Evolutionary conservation across 30 jellyfish, hydroid and myxozoan species (phyloP).

Genomic region (Aurelia aurita): DNA sequence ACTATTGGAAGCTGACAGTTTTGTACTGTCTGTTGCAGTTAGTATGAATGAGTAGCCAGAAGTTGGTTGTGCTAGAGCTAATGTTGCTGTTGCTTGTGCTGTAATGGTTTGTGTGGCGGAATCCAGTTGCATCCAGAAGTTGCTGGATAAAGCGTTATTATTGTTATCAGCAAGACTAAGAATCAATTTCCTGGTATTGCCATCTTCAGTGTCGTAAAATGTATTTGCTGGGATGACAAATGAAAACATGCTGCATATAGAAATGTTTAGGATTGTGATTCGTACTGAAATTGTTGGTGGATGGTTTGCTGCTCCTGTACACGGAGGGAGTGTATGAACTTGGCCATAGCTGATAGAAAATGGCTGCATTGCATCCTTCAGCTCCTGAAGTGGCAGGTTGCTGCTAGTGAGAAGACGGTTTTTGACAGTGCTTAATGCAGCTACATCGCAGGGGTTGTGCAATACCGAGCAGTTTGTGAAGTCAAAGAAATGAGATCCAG

Average conservation of each 20-base stretch:
- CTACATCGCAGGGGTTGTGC: slow-evolving; percentile 87
- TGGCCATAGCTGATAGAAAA: slow-evolving; percentile 50
- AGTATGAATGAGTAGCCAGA: slow-evolving; percentile 49
- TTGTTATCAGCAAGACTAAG: slow-evolving; percentile 20
- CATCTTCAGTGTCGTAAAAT: slow-evolving; percentile 90
- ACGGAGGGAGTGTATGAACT: slow-evolving; percentile 33
- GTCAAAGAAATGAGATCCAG: slow-evolving; percentile 30
- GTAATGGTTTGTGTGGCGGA: slow-evolving; percentile 57
- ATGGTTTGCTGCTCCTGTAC: slow-evolving; percentile 50
- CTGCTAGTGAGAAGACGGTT: slow-evolving; percentile 19
- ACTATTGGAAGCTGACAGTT: slow-evolving; percentile 72
- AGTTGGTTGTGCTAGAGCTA: slow-evolving; percentile 27
- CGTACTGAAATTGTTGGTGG: slow-evolving; percentile 61
- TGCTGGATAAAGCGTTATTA: slow-evolving; percentile 27
- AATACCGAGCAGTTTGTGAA: slow-evolving; percentile 87
- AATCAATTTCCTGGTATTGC: slow-evolving; percentile 76
- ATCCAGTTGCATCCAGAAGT: slow-evolving; percentile 68
- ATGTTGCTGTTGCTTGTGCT: slow-evolving; percentile 55
- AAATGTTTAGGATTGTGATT: slow-evolving; percentile 19
- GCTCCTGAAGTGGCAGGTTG: slow-evolving; percentile 26
- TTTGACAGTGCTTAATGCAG: slow-evolving; percentile 34
- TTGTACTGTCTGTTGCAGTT: slow-evolving; percentile 80
- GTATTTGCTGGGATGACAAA: slow-evolving; percentile 77
- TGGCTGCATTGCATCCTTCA: slow-evolving; percentile 50
- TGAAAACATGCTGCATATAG: slow-evolving; percentile 59